Evolutionary conservation across 1,140 invertebrate species (phyloP).

Genomic region (Gerris buenoi): DNA sequence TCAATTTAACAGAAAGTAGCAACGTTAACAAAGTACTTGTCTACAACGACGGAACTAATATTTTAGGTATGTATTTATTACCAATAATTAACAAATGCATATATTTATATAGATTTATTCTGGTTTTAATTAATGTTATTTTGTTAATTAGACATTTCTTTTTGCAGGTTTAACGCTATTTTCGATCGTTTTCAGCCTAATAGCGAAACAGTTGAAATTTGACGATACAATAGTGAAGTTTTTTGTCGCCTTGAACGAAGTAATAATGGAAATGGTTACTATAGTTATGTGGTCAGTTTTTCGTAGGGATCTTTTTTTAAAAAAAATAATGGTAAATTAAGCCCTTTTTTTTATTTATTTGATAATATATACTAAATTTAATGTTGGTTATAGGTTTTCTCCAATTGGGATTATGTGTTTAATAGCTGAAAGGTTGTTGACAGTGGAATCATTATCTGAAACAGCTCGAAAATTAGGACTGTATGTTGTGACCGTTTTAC

Average conservation of each 20-base stretch:
- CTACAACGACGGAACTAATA: slow-evolving; percentile 39
- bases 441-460: slow-evolving; percentile 41
- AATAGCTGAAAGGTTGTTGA: slow-evolving; percentile 49
- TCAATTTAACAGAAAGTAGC: no score
- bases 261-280: slow-evolving; percentile 42
- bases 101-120: background rate
- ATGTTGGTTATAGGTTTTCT: slow-evolving; percentile 44
- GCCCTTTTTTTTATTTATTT: background rate
- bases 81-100: background rate
- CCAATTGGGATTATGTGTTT: slow-evolving; percentile 54
- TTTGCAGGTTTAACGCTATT: background rate
- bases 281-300: slow-evolving; percentile 40
- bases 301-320: no score
- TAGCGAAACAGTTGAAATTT: background rate
- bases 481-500: slow-evolving; percentile 48
- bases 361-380: no score
- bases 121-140: background rate
- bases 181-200: background rate
- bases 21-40: slow-evolving; percentile 22
- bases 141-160: background rate
- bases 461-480: slow-evolving; percentile 45
- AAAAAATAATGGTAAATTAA: background rate
- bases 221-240: slow-evolving; percentile 34
- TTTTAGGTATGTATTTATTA: slow-evolving; percentile 28
- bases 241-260: slow-evolving; percentile 40